Conservation (phyloP, 1,140 invertebrate genomes). For the Lepidurus arcticus region DNA sequence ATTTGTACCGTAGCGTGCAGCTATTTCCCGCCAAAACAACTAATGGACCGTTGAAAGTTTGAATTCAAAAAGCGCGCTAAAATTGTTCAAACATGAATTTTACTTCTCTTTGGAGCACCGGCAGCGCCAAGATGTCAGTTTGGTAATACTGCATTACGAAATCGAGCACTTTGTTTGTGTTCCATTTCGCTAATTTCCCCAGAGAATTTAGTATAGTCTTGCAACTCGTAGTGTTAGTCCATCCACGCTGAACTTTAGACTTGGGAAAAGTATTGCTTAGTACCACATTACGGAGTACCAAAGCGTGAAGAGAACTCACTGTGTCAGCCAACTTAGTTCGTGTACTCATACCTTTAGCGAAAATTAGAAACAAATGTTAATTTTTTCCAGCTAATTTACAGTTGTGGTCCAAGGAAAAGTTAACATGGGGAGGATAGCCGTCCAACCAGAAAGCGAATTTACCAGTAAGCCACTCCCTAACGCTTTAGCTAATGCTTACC, state of each 20-base stretch:
- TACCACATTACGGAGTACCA: neutral
- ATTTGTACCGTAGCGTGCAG: neutral
- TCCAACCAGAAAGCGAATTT: too few species aligned
- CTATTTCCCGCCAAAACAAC: neutral
- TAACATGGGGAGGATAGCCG: too few species aligned
- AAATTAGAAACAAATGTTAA: neutral
- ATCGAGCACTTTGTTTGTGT: neutral
- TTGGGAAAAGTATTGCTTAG: neutral
- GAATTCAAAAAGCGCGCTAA: neutral
- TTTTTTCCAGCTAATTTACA: too few species aligned
- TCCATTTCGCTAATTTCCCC: neutral
- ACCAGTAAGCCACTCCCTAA: too few species aligned
- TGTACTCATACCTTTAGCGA: neutral
- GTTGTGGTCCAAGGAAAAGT: too few species aligned
- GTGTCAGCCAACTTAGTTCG: neutral
- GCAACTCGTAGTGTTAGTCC: neutral
- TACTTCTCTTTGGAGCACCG: neutral
- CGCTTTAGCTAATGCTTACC: too few species aligned
- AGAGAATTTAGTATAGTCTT: neutral
- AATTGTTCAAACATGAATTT: neutral
- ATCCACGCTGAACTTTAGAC: neutral
- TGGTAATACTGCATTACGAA: neutral
- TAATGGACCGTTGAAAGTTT: neutral
- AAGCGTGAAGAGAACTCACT: neutral
- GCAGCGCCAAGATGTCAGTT: neutral